Evolutionary conservation across 2,113 vertebrate species (phyloP).

Genomic region (Ochotona princeps): DNA sequence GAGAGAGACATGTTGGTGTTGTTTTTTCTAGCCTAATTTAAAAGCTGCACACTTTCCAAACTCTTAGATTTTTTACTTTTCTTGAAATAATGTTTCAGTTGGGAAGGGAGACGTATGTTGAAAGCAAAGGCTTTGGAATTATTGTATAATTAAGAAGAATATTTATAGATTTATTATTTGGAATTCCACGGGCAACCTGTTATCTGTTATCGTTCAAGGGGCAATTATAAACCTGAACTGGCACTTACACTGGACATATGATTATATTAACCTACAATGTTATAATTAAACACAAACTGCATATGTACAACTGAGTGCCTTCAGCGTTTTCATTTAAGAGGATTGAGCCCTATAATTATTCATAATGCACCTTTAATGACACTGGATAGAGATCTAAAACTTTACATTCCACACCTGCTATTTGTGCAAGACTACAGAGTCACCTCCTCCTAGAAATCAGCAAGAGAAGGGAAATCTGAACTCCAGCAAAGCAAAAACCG

Average conservation of each 20-base stretch:
- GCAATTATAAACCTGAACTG: conserved; percentile 70
- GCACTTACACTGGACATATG: conserved; percentile 42
- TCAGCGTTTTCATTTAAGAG: conserved; percentile 75
- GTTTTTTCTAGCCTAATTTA: neutral
- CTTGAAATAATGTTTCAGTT: neutral
- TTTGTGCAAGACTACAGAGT: neutral
- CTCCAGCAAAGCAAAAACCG: conserved; percentile 18
- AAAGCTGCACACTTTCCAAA: conserved; percentile 12
- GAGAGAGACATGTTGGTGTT: conserved; percentile 6
- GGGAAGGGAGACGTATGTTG: neutral
- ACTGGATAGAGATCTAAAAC: conserved; percentile 74
- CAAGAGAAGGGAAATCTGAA: conserved; percentile 23
- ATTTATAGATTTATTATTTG: conserved; percentile 54
- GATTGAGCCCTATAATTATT: conserved; percentile 77
- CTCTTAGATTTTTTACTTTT: conserved; percentile 23
- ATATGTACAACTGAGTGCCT: conserved; percentile 52
- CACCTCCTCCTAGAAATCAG: conserved; percentile 17
- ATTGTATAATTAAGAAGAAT: neutral
- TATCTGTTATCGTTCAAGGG: conserved; percentile 35
- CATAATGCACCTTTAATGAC: conserved; percentile 64
- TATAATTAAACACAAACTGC: conserved; percentile 63
- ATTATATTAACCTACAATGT: conserved; percentile 41
- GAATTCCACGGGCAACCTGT: conserved; percentile 20
- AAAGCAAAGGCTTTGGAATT: conserved; percentile 23
- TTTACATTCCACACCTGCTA: conserved; percentile 59